Evolutionary conservation across 1,140 invertebrate species (phyloP), one percentile per base, ranked within the genome.

Genomic region (Melitaea cinxia): DNA sequence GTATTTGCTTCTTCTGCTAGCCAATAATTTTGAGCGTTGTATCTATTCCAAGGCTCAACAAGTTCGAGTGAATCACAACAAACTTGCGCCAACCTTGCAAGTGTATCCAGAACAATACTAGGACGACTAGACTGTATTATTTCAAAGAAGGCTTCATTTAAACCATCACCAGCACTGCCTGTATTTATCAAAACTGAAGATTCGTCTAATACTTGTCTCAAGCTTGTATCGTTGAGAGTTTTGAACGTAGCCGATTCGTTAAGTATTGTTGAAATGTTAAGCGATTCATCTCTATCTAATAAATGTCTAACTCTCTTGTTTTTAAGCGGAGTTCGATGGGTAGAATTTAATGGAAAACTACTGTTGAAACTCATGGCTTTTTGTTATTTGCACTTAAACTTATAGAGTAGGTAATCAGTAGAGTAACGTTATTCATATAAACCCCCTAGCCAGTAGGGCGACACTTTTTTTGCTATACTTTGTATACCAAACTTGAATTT

Each of bases 1-100:
- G 95, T 97, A 77, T 97, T 96, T 42, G 95, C 93, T 83, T 98
- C 97, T 79, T 95, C 94, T 60, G 95, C 93, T 2, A 97, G 77
- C 93, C 95, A 94, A 88, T 91, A 75, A 83, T 92, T 91, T 81
- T 94, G 74, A 70, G 88, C 72, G 85, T 92, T 92, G 88, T 92
- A 85, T 76, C 93, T 89, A 55, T 91, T 85, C 80, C 91, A 91
- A 54, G 87, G 83, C 52, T 88, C 85, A 10, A 88, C 82, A 57
- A 85, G 71, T 33, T 92, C 91, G 7, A 91, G 66, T 33, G 88
- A 87, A 67, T 91, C 90, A 47, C 82, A 83, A 75, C 91, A 92
- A 42, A 85, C 83, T 72, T 88, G 85, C 63, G 77, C 68, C 85
- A 91, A 91, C 77, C 87, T 88, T 28, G 80, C 75, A 58, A 91